Evolutionary conservation across 1,140 invertebrate genomes (phyloP), one percentile per base, ranked within the genome.

Genomic region (Drosophila pseudoobscura): DNA sequence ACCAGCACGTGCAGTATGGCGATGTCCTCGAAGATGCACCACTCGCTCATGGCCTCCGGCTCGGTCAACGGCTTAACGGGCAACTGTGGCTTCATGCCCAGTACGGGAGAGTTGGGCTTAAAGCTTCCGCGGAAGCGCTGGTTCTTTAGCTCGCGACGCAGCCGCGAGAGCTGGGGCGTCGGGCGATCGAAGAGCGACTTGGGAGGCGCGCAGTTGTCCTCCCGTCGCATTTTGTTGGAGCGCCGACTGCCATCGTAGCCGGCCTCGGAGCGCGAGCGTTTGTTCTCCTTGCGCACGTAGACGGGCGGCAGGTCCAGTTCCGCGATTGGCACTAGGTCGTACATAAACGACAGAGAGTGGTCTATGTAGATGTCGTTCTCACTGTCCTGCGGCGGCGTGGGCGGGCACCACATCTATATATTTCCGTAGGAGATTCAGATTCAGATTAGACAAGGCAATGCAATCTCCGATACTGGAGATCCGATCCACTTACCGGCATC

Each of bases 21-120:
- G 93, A 96, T 97, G 91, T 99, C 98, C 91, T 99, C 97, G 80
- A 96, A 95, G 24, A 98, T 95, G 22, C 95, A 93, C 98, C 98
- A 99, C 71, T 97, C 96, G 24, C 96, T 95, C 69, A 94, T 93
- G 72, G 93, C 93, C 49, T 95, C 95, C 20, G 93, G 94, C 64
- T 96, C 94, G 0, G 92, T 89, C 1, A 93, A 79, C 1, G 94
- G 93, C 83, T 95, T 94, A 2, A 91, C 78, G 0, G 93, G 92
- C 29, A 91, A 31, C 41, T 82, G 83, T 2, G 89, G 91, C 84
- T 95, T 95, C 1, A 94, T 72, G 6, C 93, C 93, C 6, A 94
- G 91, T 55, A 94, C 92, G 55, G 94, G 93, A 46, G 95, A 91
- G 35, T 93, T 92, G 13, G 94, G 94, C 60, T 95, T 93, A 22